phyloP scores from a whole-genome alignment of 2,797 vertebrate genomes.

The Miichthys miiuy region DNA sequence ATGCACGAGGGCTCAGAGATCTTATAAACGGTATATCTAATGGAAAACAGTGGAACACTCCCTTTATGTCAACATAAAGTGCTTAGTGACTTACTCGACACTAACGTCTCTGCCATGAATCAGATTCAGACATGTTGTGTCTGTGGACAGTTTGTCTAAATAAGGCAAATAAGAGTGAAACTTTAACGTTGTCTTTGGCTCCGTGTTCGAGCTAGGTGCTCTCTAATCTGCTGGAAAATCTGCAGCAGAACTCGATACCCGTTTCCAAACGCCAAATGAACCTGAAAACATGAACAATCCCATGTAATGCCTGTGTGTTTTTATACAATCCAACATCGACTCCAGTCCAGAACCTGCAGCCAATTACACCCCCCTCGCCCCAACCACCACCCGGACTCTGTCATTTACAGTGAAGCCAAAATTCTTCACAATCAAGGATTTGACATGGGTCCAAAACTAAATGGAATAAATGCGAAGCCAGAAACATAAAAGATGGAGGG shows the following conservation, averaged over 20 bases:
- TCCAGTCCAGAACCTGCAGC: constrained; percentile 63
- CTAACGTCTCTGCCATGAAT: constrained; percentile 18
- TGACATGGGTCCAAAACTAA: constrained; percentile 58
- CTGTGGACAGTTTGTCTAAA: constrained; percentile 12
- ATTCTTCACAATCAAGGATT: constrained; percentile 73
- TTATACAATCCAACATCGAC: constrained; percentile 30
- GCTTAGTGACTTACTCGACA: background rate
- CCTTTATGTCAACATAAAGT: constrained; percentile 7
- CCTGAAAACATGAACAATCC: constrained; percentile 61
- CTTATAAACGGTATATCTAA: background rate
- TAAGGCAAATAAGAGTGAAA: constrained; percentile 14
- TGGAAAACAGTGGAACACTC: constrained; percentile 61
- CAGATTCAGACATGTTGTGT: constrained; percentile 11
- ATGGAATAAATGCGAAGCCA: constrained; percentile 56
- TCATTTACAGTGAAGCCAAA: constrained; percentile 47
- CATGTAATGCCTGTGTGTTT: constrained; percentile 40
- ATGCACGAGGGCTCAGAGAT: background rate
- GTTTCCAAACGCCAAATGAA: constrained; percentile 39
- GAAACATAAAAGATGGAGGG: constrained; percentile 62
- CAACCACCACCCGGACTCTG: background rate
- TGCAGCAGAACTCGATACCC: constrained; percentile 8
- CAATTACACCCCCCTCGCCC: constrained; percentile 54
- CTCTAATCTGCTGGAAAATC: constrained; percentile 52
- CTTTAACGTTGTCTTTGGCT: constrained; percentile 12
- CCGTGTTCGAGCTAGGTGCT: constrained; percentile 30